A percentile compares a stretch with the other conserved stretches of the same genome.
Evolutionary conservation across 2,113 vertebrate species (phyloP).

Genomic region (Pedionomus torquatus): DNA sequence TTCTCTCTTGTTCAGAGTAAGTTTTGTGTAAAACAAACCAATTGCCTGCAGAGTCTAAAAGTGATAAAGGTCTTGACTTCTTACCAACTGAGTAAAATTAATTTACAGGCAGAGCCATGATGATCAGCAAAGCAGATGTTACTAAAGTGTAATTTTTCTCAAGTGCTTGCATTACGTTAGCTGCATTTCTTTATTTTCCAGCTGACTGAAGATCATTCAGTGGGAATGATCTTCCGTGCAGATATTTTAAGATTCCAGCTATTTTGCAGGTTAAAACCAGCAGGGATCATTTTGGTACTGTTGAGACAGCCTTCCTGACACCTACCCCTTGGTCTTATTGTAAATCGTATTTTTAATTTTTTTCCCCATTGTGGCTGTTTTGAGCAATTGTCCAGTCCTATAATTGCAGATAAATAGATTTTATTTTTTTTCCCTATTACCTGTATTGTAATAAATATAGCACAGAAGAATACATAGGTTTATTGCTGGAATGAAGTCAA

Average conservation of each 20-base stretch:
- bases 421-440: background rate
- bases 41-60: background rate
- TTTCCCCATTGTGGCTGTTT: background rate
- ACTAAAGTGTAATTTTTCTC: background rate
- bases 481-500: background rate
- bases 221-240: background rate
- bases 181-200: background rate
- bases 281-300: background rate
- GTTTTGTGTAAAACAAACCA: background rate
- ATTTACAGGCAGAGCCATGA: background rate
- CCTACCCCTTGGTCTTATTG: too few relatives aligned
- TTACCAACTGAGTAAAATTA: background rate
- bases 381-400: background rate
- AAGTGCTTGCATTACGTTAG: background rate
- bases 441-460: background rate
- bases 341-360: background rate
- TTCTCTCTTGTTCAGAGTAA: background rate
- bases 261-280: background rate
- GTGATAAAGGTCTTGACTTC: background rate
- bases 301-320: too few relatives aligned
- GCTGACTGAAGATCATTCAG: background rate
- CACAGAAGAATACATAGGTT: background rate
- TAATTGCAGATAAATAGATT: background rate
- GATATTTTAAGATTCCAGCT: background rate
- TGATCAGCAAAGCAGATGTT: background rate